phyloP scores from a whole-genome alignment of 2,797 vertebrate genomes.

The Lophotriccus pileatus region DNA sequence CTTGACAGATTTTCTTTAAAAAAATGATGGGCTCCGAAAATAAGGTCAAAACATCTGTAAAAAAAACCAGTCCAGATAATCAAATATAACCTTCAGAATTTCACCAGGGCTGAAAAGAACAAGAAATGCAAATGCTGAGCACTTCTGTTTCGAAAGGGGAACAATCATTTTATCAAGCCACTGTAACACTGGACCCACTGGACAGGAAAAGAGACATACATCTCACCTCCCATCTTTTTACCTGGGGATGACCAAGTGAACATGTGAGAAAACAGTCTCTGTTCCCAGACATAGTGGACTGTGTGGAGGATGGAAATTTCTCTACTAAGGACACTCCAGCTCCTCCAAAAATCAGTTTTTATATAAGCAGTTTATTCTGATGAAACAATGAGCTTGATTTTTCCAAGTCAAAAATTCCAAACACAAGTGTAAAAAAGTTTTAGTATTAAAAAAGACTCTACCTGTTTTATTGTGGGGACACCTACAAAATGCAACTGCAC shows the following conservation, averaged over 20 bases:
- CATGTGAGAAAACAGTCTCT: not conserved
- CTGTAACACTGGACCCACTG: not conserved
- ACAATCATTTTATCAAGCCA: not conserved
- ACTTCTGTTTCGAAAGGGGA: not conserved
- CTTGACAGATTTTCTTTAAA: not conserved
- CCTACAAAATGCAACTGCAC: not conserved
- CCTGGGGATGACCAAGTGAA: not conserved
- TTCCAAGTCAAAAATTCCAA: not conserved
- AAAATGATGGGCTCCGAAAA: not conserved
- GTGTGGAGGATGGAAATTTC: not conserved
- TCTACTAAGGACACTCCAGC: not conserved
- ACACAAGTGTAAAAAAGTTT: not conserved
- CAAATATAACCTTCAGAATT: not conserved
- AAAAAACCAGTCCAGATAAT: not conserved
- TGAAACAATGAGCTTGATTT: not conserved
- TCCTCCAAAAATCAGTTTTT: not conserved
- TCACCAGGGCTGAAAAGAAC: not conserved
- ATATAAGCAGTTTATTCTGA: not conserved
- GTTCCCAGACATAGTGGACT: not conserved
- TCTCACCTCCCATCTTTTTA: not conserved
- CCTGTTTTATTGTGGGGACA: not conserved
- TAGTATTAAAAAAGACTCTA: not conserved
- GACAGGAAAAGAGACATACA: not conserved
- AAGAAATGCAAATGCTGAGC: not conserved
- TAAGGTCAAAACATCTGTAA: not conserved